phyloP scores from a whole-genome alignment of 2,888 invertebrate species.

The Acrobasis consociella region DNA sequence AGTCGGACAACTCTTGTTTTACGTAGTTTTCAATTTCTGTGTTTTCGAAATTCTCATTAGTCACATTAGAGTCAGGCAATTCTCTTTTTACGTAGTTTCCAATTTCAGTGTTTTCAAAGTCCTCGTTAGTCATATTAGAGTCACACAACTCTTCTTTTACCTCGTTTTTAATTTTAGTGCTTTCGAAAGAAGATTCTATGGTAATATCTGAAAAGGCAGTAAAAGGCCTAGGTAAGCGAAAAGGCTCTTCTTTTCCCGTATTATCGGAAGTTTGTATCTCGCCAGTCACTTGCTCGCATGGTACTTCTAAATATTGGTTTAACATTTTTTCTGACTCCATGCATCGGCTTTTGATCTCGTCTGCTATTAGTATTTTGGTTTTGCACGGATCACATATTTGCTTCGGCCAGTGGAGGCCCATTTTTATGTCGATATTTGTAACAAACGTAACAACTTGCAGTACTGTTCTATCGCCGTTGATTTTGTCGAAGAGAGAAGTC shows the following conservation, averaged over 20 bases:
- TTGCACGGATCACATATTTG: constrained; percentile 67
- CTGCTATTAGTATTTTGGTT: constrained; percentile 51
- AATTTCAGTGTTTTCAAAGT: not conserved
- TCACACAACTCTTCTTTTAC: not conserved
- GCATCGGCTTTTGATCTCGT: constrained; percentile 63
- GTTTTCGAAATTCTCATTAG: not conserved
- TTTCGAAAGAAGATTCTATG: not conserved
- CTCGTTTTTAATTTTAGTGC: constrained; percentile 4
- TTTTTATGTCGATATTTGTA: constrained; percentile 53
- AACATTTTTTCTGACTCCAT: constrained; percentile 56
- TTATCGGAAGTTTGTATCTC: constrained; percentile 22
- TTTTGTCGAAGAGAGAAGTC: constrained; percentile 53
- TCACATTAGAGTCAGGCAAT: not conserved
- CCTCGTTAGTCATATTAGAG: not conserved
- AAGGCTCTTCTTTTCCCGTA: constrained; percentile 19
- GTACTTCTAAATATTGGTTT: constrained; percentile 42
- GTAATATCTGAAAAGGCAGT: not conserved
- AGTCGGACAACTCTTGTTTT: not conserved
- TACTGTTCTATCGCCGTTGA: constrained; percentile 48
- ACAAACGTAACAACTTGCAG: constrained; percentile 55
- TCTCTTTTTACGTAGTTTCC: constrained; percentile 9
- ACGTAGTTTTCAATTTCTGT: constrained; percentile 7
- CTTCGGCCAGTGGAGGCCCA: constrained; percentile 57
- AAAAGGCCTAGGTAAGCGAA: not conserved
- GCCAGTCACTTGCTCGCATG: constrained; percentile 12